Evolutionary conservation across 1,140 invertebrate species (phyloP), one percentile per base, ranked within the genome.

Genomic region (Ectropis grisescens): DNA sequence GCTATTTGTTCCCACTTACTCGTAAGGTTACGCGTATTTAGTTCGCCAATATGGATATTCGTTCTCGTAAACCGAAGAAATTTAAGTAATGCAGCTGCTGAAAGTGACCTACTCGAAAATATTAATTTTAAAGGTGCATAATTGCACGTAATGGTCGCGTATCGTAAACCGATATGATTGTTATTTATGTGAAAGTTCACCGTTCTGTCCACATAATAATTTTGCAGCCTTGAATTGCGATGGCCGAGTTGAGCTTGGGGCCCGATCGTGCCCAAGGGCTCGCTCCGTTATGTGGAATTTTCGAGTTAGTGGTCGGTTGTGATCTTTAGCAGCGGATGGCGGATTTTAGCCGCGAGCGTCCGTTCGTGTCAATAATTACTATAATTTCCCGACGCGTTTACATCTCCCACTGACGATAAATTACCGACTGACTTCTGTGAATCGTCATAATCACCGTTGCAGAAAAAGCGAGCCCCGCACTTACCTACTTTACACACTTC

Each of bases 341-440:
- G 41, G 42, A 42, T 41, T 55, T 53, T 48, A 27, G 55, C 60
- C 55, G 27, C 29, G 29, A 54, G 62, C 58, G 36, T 30, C 46
- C 40, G 47, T 70, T 68, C 69, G 67, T 75, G 74, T 71, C 67
- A 76, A 72, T 76, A 79, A 80, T 74, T 65, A 80, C 66, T 68
- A 68, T 64, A 42, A 74, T 72, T 71, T 64, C 50, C 50, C 36
- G 33, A 47, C 33, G 47, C 56, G 57, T 65, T 67, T 58, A 46
- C 68, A 65, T 58, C 53, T 64, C 59, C 48, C 42, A 51, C 47
- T 39, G 41, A 13, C 58, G 48, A 60, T 68, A 58, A 62, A 71
- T 74, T 69, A 57, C 39, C 33, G 33, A 47, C 52, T 41, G 57
- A 67, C 59, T 75, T 75, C 61, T 69, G 58, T 75, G 64, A 79